A percentile compares a stretch with the other conserved stretches of the same genome.
Evolutionary conservation across 2,113 vertebrate genomes (phyloP).

Genomic region (Syrmaticus mikado): DNA sequence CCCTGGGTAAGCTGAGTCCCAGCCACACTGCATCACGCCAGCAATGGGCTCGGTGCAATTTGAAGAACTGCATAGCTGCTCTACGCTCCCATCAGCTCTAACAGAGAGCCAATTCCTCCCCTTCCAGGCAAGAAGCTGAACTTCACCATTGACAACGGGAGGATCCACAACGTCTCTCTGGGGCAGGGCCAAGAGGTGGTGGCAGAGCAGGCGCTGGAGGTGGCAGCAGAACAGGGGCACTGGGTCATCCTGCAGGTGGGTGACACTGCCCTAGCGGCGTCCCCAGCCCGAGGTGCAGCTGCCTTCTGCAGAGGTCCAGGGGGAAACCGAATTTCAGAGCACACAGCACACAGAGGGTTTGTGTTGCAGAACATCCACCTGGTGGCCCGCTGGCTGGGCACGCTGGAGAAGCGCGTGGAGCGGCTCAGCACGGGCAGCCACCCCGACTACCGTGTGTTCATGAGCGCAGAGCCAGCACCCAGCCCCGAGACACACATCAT

Average conservation of each 20-base stretch:
- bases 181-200: constrained; percentile 81
- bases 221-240: constrained; percentile 73
- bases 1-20: constrained; percentile 57
- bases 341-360: neutral
- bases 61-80: accelerated
- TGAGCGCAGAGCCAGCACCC: constrained; percentile 77
- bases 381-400: constrained; percentile 78
- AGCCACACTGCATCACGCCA: accelerated
- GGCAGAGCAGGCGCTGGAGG: constrained; percentile 73
- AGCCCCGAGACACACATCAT: constrained; percentile 75
- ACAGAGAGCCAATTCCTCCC: accelerated
- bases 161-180: constrained; percentile 80
- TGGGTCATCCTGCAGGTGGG: constrained; percentile 84
- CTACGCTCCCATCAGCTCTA: accelerated
- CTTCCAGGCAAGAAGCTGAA: constrained; percentile 73
- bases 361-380: constrained; percentile 80
- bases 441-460: constrained; percentile 69
- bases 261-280: neutral
- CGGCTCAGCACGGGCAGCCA: constrained; percentile 67
- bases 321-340: neutral
- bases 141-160: constrained; percentile 80
- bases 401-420: constrained; percentile 77
- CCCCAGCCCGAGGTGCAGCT: neutral
- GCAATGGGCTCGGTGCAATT: accelerated
- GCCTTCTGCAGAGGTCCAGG: neutral